Percentiles rank a stretch among this genome's conserved stretches.
These are phyloP conservation scores for Tuta absoluta DNA, from an alignment of 2,888 invertebrate genomes.

Conservation along the genomic window DNA sequence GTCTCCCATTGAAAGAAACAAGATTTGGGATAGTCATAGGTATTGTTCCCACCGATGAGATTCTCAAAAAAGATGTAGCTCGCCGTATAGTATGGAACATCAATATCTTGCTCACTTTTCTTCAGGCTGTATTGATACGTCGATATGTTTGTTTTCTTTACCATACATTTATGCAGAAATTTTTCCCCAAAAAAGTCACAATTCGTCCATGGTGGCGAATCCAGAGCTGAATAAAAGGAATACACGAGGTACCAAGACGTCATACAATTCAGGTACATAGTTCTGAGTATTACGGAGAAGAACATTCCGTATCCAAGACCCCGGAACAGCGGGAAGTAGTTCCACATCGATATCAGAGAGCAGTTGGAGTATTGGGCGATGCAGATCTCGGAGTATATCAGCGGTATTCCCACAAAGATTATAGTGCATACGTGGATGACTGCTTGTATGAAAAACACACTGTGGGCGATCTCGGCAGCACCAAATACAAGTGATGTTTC, in stretches of 20 bases:
- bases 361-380: slow-evolving; percentile 59
- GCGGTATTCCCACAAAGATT: slow-evolving; percentile 64
- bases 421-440: slow-evolving; percentile 48
- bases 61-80: slow-evolving; percentile 64
- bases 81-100: slow-evolving; percentile 58
- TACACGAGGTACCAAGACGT: slow-evolving; percentile 66
- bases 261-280: slow-evolving; percentile 55
- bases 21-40: slow-evolving; percentile 43
- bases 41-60: slow-evolving; percentile 60
- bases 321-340: slow-evolving; percentile 65
- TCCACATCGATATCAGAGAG: slow-evolving; percentile 50
- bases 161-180: slow-evolving; percentile 62
- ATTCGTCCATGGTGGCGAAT: slow-evolving; percentile 66
- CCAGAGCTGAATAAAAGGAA: slow-evolving; percentile 56
- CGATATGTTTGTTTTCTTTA: slow-evolving; percentile 64
- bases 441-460: slow-evolving; percentile 56
- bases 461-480: slow-evolving; percentile 58
- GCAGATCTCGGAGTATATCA: slow-evolving; percentile 70
- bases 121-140: slow-evolving; percentile 70
- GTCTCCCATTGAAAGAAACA: slow-evolving; percentile 59
- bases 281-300: slow-evolving; percentile 57
- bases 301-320: slow-evolving; percentile 59
- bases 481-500: slow-evolving; percentile 55
- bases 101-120: slow-evolving; percentile 62
- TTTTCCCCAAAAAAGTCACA: slow-evolving; percentile 51